phyloP scores from a whole-genome alignment of 2,113 vertebrate genomes.

The Dipodomys stephensi region DNA sequence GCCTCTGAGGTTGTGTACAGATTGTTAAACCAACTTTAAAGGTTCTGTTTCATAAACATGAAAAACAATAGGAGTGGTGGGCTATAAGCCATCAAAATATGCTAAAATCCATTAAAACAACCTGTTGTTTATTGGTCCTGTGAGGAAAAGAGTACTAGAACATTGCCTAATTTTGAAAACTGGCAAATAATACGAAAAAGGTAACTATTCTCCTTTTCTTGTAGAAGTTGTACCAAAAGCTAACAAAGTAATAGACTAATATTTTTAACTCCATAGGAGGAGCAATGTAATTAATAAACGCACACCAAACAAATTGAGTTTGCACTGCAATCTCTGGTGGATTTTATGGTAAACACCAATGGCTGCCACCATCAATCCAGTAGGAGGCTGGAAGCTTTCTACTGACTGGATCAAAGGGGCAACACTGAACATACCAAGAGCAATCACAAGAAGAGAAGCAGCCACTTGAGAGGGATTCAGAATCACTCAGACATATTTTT shows the following conservation, averaged over 20 bases:
- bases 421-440: fast-evolving
- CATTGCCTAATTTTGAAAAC: background rate
- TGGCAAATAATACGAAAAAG: background rate
- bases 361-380: background rate
- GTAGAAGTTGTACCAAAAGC: background rate
- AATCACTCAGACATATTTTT: background rate
- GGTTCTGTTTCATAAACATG: background rate
- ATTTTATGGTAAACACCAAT: background rate
- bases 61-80: background rate
- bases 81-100: background rate
- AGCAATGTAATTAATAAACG: background rate
- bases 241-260: background rate
- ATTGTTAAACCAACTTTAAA: background rate
- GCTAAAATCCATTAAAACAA: background rate
- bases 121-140: background rate
- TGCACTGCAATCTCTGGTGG: background rate
- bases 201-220: background rate
- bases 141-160: background rate
- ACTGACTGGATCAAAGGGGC: background rate
- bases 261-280: background rate
- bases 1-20: background rate
- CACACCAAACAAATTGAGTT: background rate
- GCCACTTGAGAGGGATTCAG: background rate
- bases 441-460: background rate
- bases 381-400: background rate